These are phyloP conservation scores for Vollenhovia emeryi DNA, from an alignment of 1,140 invertebrate species.

Conservation along the genomic window DNA sequence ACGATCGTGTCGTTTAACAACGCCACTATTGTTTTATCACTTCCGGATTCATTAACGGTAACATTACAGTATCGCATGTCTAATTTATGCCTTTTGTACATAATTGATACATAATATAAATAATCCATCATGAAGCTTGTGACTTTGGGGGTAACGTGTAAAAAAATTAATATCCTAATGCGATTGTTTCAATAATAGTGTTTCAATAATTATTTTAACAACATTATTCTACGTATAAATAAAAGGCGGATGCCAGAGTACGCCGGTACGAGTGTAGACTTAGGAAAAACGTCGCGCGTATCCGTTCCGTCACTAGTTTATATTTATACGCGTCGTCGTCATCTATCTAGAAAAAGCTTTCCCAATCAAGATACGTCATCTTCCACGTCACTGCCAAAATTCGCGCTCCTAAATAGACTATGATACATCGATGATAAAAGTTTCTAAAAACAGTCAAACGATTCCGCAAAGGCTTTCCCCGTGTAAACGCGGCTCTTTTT, in stretches of 20 bases:
- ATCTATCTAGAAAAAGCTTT: conserved; percentile 51
- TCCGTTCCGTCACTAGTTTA: conserved; percentile 28
- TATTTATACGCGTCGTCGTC: conserved; percentile 53
- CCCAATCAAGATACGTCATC: conserved; percentile 36
- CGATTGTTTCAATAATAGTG: conserved; percentile 1
- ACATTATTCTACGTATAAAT: not conserved
- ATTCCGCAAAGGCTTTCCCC: not conserved
- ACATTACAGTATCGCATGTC: not conserved
- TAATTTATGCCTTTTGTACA: not conserved
- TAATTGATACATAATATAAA: not conserved
- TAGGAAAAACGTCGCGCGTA: conserved; percentile 32
- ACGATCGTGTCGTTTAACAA: conserved; percentile 38
- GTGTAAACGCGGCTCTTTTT: not conserved
- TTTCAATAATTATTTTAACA: conserved; percentile 14
- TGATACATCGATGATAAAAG: conserved; percentile 8
- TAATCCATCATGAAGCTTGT: not conserved
- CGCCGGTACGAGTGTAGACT: not conserved
- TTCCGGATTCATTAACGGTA: conserved; percentile 5
- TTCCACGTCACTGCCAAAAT: conserved; percentile 15
- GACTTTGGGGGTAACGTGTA: not conserved
- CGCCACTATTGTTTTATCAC: conserved; percentile 45
- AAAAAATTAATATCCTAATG: not conserved
- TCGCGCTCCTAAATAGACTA: conserved; percentile 14
- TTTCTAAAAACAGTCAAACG: not conserved
- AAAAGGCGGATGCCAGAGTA: conserved; percentile 8